Percentiles rank a stretch among this genome's conserved stretches.
phyloP scores from a whole-genome alignment of 2,888 invertebrate genomes.

The Amphimallon solstitiale region DNA sequence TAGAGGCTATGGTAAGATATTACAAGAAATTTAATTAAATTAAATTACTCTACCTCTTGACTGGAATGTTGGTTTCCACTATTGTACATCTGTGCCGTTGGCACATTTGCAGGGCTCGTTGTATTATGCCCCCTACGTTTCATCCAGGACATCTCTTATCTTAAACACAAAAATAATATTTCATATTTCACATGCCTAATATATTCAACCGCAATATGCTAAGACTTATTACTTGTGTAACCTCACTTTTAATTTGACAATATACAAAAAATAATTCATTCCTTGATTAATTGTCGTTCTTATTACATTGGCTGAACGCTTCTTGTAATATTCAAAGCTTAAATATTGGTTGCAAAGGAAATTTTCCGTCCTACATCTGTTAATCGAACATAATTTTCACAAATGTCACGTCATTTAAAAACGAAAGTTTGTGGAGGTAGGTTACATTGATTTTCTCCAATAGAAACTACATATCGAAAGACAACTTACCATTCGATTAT shows the following conservation, averaged over 20 bases:
- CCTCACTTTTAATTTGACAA: slow-evolving; percentile 29
- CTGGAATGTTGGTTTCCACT: slow-evolving; percentile 60
- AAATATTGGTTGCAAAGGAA: background rate
- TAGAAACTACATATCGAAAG: background rate
- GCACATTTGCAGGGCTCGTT: slow-evolving; percentile 54
- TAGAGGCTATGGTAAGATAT: no score
- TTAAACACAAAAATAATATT: slow-evolving; percentile 14
- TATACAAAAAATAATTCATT: background rate
- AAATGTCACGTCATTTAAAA: slow-evolving; percentile 37
- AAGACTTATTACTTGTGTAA: slow-evolving; percentile 15
- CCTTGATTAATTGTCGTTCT: background rate
- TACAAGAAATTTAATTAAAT: background rate
- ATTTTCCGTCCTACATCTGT: slow-evolving; percentile 36
- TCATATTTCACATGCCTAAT: background rate
- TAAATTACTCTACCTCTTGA: slow-evolving; percentile 52
- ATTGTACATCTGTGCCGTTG: slow-evolving; percentile 59
- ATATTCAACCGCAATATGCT: slow-evolving; percentile 28
- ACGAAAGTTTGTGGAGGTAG: background rate
- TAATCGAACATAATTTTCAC: slow-evolving; percentile 34
- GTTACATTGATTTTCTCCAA: slow-evolving; percentile 9
- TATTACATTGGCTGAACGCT: background rate
- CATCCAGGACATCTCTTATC: slow-evolving; percentile 59
- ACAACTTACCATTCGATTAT: slow-evolving; percentile 18
- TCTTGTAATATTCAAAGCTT: background rate
- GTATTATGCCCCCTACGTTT: slow-evolving; percentile 57